Conservation (phyloP, 2,797 vertebrate genomes). For the Lepilemur septentrionalis region DNA sequence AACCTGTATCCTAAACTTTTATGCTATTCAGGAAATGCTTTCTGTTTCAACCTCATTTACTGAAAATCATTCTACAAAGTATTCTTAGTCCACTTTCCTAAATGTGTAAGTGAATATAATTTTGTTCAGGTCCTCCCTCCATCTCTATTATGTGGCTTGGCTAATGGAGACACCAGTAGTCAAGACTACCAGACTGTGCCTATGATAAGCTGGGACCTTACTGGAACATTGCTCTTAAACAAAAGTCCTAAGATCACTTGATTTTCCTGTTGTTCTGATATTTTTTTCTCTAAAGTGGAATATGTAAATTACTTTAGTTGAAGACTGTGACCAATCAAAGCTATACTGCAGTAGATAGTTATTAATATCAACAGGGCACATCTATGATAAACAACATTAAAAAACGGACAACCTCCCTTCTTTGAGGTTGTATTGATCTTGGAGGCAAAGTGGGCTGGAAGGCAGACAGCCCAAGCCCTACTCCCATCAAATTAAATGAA, state of each 20-base stretch:
- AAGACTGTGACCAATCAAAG: slow-evolving; percentile 17
- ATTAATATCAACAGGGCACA: slow-evolving; percentile 1
- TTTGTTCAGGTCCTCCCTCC: neutral
- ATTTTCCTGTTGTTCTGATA: slow-evolving; percentile 17
- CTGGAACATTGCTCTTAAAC: neutral
- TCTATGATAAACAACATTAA: neutral
- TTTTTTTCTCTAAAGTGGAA: neutral
- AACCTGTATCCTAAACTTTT: neutral
- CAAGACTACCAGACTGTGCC: neutral
- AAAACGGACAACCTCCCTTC: neutral
- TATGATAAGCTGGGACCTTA: neutral
- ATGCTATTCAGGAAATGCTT: neutral
- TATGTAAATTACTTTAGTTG: neutral
- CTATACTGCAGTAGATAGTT: neutral
- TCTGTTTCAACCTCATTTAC: neutral
- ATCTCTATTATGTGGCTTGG: neutral
- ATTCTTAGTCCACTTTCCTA: neutral
- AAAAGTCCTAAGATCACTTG: neutral
- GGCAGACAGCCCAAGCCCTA: slow-evolving; percentile 15
- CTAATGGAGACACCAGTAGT: neutral
- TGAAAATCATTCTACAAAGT: slow-evolving; percentile 20
- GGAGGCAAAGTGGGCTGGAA: neutral
- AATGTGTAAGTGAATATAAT: neutral
- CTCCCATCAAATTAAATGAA: slow-evolving; percentile 45
- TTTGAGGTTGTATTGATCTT: slow-evolving; percentile 40